phyloP scores from a whole-genome alignment of 2,797 vertebrate species.

The Spinibarbus caldwelli region DNA sequence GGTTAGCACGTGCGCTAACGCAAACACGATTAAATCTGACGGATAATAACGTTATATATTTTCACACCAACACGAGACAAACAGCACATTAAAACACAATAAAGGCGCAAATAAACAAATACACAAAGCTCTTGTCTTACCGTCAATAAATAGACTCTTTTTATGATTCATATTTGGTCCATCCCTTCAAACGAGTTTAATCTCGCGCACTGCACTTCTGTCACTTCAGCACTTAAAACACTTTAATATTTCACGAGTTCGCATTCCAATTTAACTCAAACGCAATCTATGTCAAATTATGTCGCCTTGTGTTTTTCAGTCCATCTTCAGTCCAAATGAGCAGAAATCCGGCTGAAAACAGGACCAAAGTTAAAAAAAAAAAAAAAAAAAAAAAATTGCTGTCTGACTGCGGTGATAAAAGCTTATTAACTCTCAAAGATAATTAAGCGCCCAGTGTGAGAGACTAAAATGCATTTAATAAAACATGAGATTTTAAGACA shows the following conservation, averaged over 20 bases:
- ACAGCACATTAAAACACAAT: neutral
- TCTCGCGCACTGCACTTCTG: slow-evolving; percentile 5
- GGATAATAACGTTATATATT: neutral
- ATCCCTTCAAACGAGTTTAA: slow-evolving; percentile 12
- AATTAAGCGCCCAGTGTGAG: neutral
- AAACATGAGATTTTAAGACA: neutral
- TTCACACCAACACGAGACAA: neutral
- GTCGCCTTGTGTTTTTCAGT: slow-evolving; percentile 3
- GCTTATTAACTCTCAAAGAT: neutral
- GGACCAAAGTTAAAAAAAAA: neutral
- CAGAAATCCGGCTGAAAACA: neutral
- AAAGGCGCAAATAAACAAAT: neutral
- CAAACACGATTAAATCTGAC: neutral
- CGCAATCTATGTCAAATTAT: neutral
- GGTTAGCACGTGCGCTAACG: slow-evolving; percentile 22
- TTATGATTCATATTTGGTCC: slow-evolving; percentile 71
- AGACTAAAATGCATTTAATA: neutral
- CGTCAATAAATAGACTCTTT: slow-evolving; percentile 76
- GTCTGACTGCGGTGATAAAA: neutral
- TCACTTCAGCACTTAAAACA: neutral
- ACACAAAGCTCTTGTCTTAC: slow-evolving; percentile 64
- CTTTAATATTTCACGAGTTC: neutral
- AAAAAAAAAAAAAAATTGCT: neutral
- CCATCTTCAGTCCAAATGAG: slow-evolving; percentile 3
- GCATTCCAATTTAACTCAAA: neutral